These are phyloP conservation scores for Plecturocebus donacophilus DNA, from an alignment of 2,113 vertebrate genomes.

Conservation along the genomic window DNA sequence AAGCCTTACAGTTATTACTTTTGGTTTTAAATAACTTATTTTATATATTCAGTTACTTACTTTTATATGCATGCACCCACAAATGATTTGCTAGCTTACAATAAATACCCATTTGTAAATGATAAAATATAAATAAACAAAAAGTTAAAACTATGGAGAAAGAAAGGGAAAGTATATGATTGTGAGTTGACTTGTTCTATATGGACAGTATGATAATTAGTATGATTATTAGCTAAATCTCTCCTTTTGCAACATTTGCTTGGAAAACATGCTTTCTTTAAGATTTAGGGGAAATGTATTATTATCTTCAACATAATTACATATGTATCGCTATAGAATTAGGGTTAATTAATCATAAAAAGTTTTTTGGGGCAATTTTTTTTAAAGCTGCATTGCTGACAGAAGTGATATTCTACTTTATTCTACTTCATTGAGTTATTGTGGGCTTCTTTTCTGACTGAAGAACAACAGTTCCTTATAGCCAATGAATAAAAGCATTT, in stretches of 20 bases:
- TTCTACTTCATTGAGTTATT: neutral
- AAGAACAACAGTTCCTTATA: neutral
- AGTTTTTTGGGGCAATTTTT: no score
- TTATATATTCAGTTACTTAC: neutral
- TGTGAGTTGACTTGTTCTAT: neutral
- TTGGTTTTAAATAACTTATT: conserved; percentile 23
- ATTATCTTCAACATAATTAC: conserved; percentile 31
- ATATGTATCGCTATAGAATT: neutral
- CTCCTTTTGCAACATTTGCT: neutral
- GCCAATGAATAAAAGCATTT: neutral
- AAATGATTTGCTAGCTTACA: neutral
- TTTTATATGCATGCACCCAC: neutral
- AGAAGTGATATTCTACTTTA: neutral
- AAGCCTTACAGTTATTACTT: neutral
- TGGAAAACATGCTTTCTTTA: conserved; percentile 20
- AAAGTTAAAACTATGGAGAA: neutral
- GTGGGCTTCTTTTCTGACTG: neutral
- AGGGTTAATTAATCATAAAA: neutral
- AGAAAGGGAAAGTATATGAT: neutral
- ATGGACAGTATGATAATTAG: neutral
- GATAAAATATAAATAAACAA: neutral
- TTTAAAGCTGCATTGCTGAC: neutral
- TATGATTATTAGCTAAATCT: neutral
- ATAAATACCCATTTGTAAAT: neutral
- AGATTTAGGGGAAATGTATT: neutral